Conservation (phyloP, 1,140 invertebrate genomes). For the Portunus trituberculatus region DNA sequence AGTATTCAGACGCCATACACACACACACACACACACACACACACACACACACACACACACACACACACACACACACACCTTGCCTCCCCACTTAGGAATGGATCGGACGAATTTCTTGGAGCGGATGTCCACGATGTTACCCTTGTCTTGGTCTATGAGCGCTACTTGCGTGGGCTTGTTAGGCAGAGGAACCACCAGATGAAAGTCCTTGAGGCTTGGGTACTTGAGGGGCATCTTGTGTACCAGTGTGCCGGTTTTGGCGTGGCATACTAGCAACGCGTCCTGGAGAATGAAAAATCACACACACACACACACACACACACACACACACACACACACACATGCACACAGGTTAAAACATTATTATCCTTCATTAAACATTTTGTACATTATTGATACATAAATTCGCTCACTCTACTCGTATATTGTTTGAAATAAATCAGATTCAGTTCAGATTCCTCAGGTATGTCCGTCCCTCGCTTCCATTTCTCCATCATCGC, state of each 20-base stretch:
- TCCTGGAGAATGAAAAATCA: too few relatives aligned
- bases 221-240: slow-evolving; percentile 88
- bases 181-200: slow-evolving; percentile 80
- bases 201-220: slow-evolving; percentile 80
- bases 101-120: slow-evolving; percentile 82
- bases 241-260: slow-evolving; percentile 89
- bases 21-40: slow-evolving; percentile 31
- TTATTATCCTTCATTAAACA: not conserved
- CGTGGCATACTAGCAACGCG: slow-evolving; percentile 90
- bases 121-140: slow-evolving; percentile 84
- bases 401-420: too few relatives aligned
- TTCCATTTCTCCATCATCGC: too few relatives aligned
- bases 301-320: slow-evolving; percentile 27
- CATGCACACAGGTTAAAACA: not conserved
- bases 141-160: slow-evolving; percentile 94
- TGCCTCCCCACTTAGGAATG: slow-evolving; percentile 83
- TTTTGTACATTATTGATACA: not conserved
- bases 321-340: slow-evolving; percentile 82
- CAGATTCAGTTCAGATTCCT: too few relatives aligned
- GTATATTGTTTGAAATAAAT: too few relatives aligned
- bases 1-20: too few relatives aligned
- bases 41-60: slow-evolving; percentile 54
- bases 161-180: slow-evolving; percentile 88
- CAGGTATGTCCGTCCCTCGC: too few relatives aligned
- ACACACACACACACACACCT: slow-evolving; percentile 69